Base-by-base conservation (phyloP, 2,888 invertebrate genomes). In the Lissocephala sabroskyi region DNA sequence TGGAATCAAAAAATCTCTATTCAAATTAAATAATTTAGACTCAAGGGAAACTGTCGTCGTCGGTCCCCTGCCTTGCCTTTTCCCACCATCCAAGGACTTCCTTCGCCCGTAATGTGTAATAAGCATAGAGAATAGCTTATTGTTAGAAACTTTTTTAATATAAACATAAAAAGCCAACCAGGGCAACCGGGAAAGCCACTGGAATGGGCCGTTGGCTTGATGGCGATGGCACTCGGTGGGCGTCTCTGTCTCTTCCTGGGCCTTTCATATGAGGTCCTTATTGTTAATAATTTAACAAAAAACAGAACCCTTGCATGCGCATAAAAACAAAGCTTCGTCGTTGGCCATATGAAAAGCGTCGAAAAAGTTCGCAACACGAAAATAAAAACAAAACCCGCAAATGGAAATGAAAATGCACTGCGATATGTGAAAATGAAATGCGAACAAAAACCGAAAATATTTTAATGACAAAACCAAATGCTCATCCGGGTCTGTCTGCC, bases 141-240 rank as follows among this genome's bases (percentile, higher is more conserved):
- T 71, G 70, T 71, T 71, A 50, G 59, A 71, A 71, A 71, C 68
- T 71, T 71, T 71, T 76, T 76, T 71, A 76, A 71, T 71, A 71
- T 71, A 63, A 26, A 41, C 5, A 55, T 47, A 32, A 73, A 73
- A 56, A 0, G 68, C n/a, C n/a, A n/a, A n/a, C n/a, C n/a, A n/a
- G n/a, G n/a, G n/a, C n/a, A n/a, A n/a, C n/a, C n/a, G n/a, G n/a
- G n/a, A n/a, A n/a, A n/a, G n/a, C n/a, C n/a, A n/a, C n/a, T n/a
- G n/a, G n/a, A n/a, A n/a, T n/a, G n/a, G n/a, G n/a, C n/a, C n/a
- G n/a, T n/a, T n/a, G n/a, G n/a, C n/a, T n/a, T n/a, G n/a, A n/a
- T 43, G 16, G 13, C 14, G 32, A 26, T 43, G 23, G 26, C 26
- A 9, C 33, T 13, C 4, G 14, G 23, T 32, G 18, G 16, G 3